Conservation (phyloP, 1,140 invertebrate species). For the Sweltsa coloradensis region DNA sequence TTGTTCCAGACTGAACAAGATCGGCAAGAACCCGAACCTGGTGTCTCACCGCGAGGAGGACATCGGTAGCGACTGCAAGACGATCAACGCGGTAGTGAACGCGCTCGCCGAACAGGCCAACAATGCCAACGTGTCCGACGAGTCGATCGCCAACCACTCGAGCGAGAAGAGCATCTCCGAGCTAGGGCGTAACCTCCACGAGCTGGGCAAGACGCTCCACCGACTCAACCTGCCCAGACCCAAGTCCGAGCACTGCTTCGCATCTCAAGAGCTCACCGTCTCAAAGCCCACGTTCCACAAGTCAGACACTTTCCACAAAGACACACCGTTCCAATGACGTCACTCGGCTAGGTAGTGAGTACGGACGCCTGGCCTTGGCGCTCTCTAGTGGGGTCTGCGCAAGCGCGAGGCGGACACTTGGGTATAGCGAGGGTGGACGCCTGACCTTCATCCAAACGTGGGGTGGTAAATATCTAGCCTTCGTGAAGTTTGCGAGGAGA, state of each 20-base stretch:
- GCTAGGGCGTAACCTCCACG: constrained; percentile 24
- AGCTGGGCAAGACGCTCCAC: constrained; percentile 48
- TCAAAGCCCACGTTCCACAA: constrained; percentile 53
- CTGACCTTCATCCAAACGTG: neutral
- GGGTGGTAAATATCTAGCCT: constrained; percentile 1
- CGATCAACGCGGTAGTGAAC: constrained; percentile 82
- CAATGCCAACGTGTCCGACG: constrained; percentile 61
- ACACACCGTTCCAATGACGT: constrained; percentile 59
- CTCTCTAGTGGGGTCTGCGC: constrained; percentile 35
- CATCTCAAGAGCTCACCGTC: constrained; percentile 40
- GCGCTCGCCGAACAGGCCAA: constrained; percentile 78
- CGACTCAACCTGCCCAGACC: constrained; percentile 54
- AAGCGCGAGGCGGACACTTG: constrained; percentile 38
- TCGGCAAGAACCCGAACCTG: constrained; percentile 95
- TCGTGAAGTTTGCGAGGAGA: neutral
- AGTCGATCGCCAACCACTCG: constrained; percentile 42
- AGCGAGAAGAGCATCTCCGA: constrained; percentile 14
- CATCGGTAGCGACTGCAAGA: constrained; percentile 75
- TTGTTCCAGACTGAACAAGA: constrained; percentile 76
- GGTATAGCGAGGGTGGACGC: neutral
- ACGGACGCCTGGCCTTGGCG: neutral
- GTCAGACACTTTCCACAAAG: constrained; percentile 59
- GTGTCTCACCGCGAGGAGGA: constrained; percentile 84
- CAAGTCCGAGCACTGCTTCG: constrained; percentile 73
- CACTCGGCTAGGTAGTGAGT: neutral